Evolutionary conservation across 2,113 vertebrate species (phyloP).

Genomic region (Columba livia): DNA sequence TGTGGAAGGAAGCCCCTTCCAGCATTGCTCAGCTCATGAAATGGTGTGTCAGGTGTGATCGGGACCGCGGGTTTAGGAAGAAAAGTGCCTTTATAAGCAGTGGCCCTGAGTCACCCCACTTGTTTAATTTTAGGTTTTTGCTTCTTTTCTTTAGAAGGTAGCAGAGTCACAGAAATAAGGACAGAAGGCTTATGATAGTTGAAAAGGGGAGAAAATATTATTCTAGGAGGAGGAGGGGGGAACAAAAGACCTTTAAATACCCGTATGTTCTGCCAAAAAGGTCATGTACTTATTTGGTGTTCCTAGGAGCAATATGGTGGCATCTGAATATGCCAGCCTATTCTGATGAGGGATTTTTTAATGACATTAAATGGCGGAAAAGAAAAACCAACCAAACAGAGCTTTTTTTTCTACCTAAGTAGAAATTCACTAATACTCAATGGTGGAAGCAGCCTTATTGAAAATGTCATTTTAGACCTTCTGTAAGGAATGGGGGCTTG

Average conservation of each 20-base stretch:
- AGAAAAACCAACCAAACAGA: neutral
- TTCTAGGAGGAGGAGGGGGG: neutral
- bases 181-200: neutral
- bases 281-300: neutral
- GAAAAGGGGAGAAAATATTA: neutral
- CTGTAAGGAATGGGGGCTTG: neutral
- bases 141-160: neutral
- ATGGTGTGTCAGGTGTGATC: neutral
- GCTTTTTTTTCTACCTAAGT: neutral
- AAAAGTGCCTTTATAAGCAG: neutral
- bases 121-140: neutral
- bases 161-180: neutral
- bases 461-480: conserved; percentile 17
- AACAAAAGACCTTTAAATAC: neutral
- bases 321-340: neutral
- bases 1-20: conserved; percentile 10
- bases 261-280: neutral
- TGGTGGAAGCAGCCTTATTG: neutral
- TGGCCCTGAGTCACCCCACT: neutral
- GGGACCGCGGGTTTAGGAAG: neutral
- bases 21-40: neutral
- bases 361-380: neutral
- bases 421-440: neutral
- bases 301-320: neutral
- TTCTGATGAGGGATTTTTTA: neutral